Evolutionary conservation across 2,797 vertebrate species (phyloP).

Genomic region (Tenualosa thibaudeaui): DNA sequence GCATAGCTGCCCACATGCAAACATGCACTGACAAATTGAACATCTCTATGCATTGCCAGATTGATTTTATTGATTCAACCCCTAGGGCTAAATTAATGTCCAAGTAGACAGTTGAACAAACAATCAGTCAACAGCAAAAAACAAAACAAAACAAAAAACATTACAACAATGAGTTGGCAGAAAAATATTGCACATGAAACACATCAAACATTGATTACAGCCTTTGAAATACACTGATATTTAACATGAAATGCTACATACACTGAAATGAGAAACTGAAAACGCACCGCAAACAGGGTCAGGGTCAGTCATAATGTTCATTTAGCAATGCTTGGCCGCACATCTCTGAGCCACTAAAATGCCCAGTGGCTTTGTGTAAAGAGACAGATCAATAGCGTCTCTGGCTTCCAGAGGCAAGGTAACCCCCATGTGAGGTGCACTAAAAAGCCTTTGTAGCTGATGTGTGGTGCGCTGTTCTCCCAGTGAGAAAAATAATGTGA

Average conservation of each 20-base stretch:
- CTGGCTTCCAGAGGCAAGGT: not conserved
- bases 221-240: not conserved
- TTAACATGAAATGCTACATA: not conserved
- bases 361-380: not conserved
- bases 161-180: not conserved
- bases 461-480: not conserved
- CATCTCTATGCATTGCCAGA: not conserved
- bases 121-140: not conserved
- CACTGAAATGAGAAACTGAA: not conserved
- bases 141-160: not conserved
- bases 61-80: conserved; percentile 1
- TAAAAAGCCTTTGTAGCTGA: not conserved
- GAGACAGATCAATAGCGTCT: not conserved
- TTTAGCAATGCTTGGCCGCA: not conserved
- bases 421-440: not conserved
- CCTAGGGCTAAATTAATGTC: not conserved
- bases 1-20: not conserved
- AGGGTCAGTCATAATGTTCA: not conserved
- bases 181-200: not conserved
- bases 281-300: too few relatives aligned
- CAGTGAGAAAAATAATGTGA: not conserved
- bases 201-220: not conserved
- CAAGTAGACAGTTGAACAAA: not conserved
- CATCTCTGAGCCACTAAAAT: not conserved
- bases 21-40: not conserved